Evolutionary conservation across 2,113 vertebrate species (phyloP).

Genomic region (Guaruba guarouba): DNA sequence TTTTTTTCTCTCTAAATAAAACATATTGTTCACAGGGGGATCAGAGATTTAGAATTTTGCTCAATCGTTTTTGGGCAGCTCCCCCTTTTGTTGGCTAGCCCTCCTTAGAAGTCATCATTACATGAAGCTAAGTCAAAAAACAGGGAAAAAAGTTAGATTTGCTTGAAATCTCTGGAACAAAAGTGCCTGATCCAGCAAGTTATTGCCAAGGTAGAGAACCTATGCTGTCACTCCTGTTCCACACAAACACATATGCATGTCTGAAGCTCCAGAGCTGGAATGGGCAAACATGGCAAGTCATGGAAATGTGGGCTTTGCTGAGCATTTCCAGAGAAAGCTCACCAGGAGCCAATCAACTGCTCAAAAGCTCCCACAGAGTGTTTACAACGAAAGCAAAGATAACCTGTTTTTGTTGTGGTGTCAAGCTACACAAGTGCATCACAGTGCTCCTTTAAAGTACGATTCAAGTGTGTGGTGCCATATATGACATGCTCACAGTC

Average conservation of each 20-base stretch:
- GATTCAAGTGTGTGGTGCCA: fast-evolving
- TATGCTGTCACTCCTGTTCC: neutral
- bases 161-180: conserved; percentile 1
- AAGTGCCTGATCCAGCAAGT: neutral
- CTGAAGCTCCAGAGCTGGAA: neutral
- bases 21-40: conserved; percentile 52
- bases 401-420: neutral
- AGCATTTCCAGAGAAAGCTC: neutral
- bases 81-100: conserved; percentile 12
- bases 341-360: neutral
- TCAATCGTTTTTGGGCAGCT: conserved; percentile 49
- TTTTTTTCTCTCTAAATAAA: conserved; percentile 36
- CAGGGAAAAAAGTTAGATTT: neutral
- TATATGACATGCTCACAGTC: neutral
- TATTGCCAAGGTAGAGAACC: neutral
- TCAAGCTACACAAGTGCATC: neutral
- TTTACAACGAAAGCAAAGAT: neutral
- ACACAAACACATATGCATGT: neutral
- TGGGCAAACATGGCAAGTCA: neutral
- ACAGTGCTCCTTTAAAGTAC: neutral
- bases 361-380: neutral
- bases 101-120: conserved; percentile 27
- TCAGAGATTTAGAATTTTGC: conserved; percentile 28
- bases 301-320: neutral
- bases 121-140: conserved; percentile 33